Percentiles rank a stretch among this genome's conserved stretches.
phyloP scores from a whole-genome alignment of 2,888 invertebrate species.

The Atethmia centrago region DNA sequence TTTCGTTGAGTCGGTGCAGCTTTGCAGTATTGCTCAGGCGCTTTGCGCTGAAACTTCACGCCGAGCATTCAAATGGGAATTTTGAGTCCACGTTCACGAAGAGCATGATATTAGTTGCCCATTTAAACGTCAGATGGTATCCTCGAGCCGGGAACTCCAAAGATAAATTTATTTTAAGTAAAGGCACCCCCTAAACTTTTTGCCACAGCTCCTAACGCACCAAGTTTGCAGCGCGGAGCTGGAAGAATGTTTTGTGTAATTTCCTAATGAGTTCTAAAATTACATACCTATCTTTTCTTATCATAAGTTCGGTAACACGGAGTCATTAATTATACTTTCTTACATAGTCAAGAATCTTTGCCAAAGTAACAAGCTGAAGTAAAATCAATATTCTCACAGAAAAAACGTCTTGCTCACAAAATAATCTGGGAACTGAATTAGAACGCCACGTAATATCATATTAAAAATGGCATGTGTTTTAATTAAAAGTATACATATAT shows the following conservation, averaged over 20 bases:
- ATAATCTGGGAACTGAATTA: conserved; percentile 30
- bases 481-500: conserved; percentile 52
- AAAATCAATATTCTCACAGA: conserved; percentile 60
- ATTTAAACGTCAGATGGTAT: conserved; percentile 59
- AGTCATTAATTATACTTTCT: conserved; percentile 55
- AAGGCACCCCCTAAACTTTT: conserved; percentile 44
- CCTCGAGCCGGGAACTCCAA: conserved; percentile 39
- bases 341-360: conserved; percentile 44
- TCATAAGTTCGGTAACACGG: conserved; percentile 45
- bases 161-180: conserved; percentile 50
- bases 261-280: conserved; percentile 55
- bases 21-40: conserved; percentile 54
- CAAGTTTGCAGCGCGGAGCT: conserved; percentile 40
- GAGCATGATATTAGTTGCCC: conserved; percentile 65
- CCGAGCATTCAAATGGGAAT: conserved; percentile 65
- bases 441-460: conserved; percentile 16
- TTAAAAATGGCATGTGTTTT: conserved; percentile 48
- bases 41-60: conserved; percentile 61
- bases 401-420: conserved; percentile 30
- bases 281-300: conserved; percentile 44
- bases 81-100: conserved; percentile 63
- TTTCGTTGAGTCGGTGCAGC: conserved; percentile 59
- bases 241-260: conserved; percentile 54
- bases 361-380: conserved; percentile 41
- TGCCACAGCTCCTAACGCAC: conserved; percentile 34